Percentiles rank a stretch among this genome's conserved stretches.
Conservation (phyloP, 2,797 vertebrate species). For the Diplodus sargus region DNA sequence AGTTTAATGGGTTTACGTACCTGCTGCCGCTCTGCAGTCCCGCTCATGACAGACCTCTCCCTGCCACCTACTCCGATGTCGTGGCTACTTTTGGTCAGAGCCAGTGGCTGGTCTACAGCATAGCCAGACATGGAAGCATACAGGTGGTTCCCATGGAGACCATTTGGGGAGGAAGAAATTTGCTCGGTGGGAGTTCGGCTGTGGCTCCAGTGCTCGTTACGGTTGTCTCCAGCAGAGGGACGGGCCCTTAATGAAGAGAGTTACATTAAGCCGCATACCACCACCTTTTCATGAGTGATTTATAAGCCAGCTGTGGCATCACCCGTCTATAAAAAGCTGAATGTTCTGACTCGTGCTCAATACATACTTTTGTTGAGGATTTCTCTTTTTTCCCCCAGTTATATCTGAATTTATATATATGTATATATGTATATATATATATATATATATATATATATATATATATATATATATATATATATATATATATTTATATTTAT, state of each 20-base stretch:
- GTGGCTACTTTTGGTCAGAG: conserved; percentile 92
- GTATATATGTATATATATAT: no score
- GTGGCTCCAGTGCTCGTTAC: conserved; percentile 90
- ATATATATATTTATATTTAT: no score
- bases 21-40: conserved; percentile 92
- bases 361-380: neutral
- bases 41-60: conserved; percentile 75
- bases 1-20: conserved; percentile 70
- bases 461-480: no score
- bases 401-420: no score
- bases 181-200: conserved; percentile 91
- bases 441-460: no score
- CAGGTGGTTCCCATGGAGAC: conserved; percentile 89
- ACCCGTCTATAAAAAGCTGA: neutral
- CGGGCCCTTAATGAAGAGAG: conserved; percentile 83
- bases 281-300: conserved; percentile 18
- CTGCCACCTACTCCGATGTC: conserved; percentile 77
- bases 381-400: no score
- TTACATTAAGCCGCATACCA: conserved; percentile 23
- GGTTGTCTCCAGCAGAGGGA: conserved; percentile 90
- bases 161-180: conserved; percentile 87
- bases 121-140: conserved; percentile 89
- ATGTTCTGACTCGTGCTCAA: neutral
- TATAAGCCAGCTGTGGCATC: neutral
- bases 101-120: conserved; percentile 92